Base-by-base conservation (phyloP, 2,888 invertebrate species). In the Epinotia bilunana region DNA sequence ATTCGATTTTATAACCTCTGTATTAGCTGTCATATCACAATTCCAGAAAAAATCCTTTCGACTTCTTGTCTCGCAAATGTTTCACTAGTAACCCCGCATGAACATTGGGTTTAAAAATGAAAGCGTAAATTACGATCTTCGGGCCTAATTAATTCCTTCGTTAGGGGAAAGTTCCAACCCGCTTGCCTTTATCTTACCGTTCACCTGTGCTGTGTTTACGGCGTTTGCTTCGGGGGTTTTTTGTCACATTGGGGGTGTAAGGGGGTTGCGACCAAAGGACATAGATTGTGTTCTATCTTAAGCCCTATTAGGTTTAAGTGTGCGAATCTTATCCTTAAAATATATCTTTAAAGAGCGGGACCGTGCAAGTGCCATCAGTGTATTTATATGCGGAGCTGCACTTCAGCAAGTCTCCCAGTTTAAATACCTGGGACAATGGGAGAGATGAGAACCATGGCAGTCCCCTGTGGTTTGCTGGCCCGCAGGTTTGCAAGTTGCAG, bases 121-220 rank as follows among this genome's bases (percentile, higher is more conserved):
- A 91, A 90, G 91, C 91, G 92, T 93, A 93, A 94, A 94, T 94
- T 92, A 91, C 91, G 91, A 93, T 93, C 92, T 93, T 94, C 89
- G 92, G 93, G 82, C 90, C 92, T 94, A 93, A 94, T 93, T 93
- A 93, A 93, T 94, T 93, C 93, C 88, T 89, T 88, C 87, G 90
- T 88, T 88, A 86, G 80, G 80, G 88, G 90, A 91, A 91, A 91
- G 87, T 90, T 89, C 86, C 83, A 87, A 84, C 87, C 86, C 84
- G 86, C 86, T 84, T 79, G 79, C 82, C 83, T 80, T 89, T 90
- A 90, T 90, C 88, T 89, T 85, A 82, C 81, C 78, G 84, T 83
- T 88, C 88, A 90, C 88, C 89, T 90, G 88, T 84, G 85, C 74
- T 43, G 18, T 68, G 73, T 74, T 74, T 74, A 74, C 70, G 58